Evolutionary conservation across 2,113 vertebrate genomes (phyloP).

Genomic region (Stegastes partitus): DNA sequence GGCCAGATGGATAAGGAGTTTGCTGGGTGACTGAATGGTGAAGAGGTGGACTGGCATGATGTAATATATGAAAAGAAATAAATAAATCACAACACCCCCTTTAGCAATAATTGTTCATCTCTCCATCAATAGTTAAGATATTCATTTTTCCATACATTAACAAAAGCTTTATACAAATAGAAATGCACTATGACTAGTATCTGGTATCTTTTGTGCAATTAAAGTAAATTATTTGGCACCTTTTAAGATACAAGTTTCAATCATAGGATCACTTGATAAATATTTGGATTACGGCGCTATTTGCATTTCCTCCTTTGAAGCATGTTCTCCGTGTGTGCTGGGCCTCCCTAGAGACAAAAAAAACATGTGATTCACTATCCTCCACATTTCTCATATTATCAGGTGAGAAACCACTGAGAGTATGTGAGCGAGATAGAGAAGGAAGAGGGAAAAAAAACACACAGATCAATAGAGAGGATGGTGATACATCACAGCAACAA

Average conservation of each 20-base stretch:
- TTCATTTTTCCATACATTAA: neutral
- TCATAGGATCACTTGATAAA: neutral
- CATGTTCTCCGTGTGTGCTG: neutral
- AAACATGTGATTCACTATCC: neutral
- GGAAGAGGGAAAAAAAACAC: slow-evolving; percentile 18
- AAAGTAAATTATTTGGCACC: neutral
- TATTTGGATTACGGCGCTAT: slow-evolving; percentile 15
- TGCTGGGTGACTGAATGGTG: slow-evolving; percentile 13
- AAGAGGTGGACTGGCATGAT: slow-evolving; percentile 5
- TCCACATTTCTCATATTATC: slow-evolving; percentile 47
- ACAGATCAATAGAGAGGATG: slow-evolving; percentile 63
- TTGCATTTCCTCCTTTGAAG: slow-evolving; percentile 35
- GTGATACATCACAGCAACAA: slow-evolving; percentile 61
- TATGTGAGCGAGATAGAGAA: slow-evolving; percentile 12
- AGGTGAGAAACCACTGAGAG: slow-evolving; percentile 28
- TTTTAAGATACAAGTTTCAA: slow-evolving; percentile 4
- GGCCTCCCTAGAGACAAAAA: slow-evolving; percentile 32
- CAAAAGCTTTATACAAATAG: neutral
- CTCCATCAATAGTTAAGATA: slow-evolving; percentile 10
- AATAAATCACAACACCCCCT: neutral
- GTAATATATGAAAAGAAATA: neutral
- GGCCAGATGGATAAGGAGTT: slow-evolving; percentile 14
- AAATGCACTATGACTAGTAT: too few relatives aligned
- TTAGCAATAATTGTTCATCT: slow-evolving; percentile 13
- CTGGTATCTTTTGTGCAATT: neutral